Percentiles rank a stretch among this genome's conserved stretches.
Evolutionary conservation across 2,888 invertebrate species (phyloP).

Genomic region (Hypsopygia costalis): DNA sequence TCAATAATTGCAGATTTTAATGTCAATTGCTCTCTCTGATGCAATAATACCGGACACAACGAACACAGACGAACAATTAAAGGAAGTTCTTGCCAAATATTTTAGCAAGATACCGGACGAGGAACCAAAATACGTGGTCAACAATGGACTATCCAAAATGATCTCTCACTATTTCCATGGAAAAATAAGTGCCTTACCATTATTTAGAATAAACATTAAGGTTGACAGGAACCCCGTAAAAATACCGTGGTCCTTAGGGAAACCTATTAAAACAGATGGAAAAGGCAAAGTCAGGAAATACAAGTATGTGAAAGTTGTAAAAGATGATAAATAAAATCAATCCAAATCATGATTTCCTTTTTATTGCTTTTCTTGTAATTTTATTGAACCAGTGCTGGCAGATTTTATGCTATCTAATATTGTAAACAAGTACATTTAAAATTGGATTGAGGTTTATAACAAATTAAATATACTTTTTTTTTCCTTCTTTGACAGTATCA

Average conservation of each 20-base stretch:
- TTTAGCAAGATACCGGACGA: conserved; percentile 48
- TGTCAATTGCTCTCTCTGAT: conserved; percentile 20
- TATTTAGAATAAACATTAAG: conserved; percentile 56
- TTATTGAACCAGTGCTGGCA: background rate
- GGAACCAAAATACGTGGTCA: conserved; percentile 48
- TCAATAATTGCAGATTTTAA: conserved; percentile 21
- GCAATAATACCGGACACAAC: conserved; percentile 29
- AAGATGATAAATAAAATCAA: conserved; percentile 15
- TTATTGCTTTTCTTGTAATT: conserved; percentile 2
- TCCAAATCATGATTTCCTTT: conserved; percentile 9
- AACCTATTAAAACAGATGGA: conserved; percentile 16
- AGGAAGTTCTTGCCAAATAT: conserved; percentile 40
- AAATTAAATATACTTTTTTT: background rate
- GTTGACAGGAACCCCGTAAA: conserved; percentile 58
- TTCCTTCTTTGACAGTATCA: too few species aligned
- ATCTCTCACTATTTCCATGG: conserved; percentile 50
- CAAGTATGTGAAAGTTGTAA: conserved; percentile 24
- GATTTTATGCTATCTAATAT: background rate
- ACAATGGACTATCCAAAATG: conserved; percentile 45
- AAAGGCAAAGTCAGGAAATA: conserved; percentile 22
- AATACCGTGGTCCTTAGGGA: conserved; percentile 57
- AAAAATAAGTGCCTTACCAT: conserved; percentile 52
- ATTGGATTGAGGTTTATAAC: background rate
- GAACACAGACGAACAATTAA: conserved; percentile 32
- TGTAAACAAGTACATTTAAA: background rate